These are phyloP conservation scores for Drosophila dunni DNA, from an alignment of 1,140 invertebrate species.

Conservation along the genomic window DNA sequence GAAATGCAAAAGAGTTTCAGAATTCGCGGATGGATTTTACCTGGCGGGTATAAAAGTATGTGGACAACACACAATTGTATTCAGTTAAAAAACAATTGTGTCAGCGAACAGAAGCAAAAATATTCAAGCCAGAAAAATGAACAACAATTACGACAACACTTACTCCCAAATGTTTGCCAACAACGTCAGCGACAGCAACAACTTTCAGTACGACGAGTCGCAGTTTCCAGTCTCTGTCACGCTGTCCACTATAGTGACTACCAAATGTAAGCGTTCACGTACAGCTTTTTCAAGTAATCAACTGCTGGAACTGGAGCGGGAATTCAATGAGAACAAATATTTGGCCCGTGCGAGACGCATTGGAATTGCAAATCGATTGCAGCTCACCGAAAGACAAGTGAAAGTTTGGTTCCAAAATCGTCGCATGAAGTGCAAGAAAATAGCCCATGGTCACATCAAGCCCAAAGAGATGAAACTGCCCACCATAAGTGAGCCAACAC, in stretches of 20 bases:
- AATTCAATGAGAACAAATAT: constrained; percentile 88
- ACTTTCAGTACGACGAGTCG: background rate
- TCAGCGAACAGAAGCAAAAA: constrained; percentile 44
- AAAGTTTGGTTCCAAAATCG: constrained; percentile 92
- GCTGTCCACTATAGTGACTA: background rate
- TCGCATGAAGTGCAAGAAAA: constrained; percentile 75
- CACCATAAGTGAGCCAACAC: background rate
- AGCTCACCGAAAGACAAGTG: constrained; percentile 92
- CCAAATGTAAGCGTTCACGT: constrained; percentile 84
- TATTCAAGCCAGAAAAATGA: constrained; percentile 42
- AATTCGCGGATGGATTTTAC: constrained; percentile 43
- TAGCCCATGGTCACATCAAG: constrained; percentile 30
- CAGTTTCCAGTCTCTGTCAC: background rate
- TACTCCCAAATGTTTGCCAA: constrained; percentile 15
- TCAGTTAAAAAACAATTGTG: constrained; percentile 67
- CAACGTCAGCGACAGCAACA: background rate
- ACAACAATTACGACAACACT: constrained; percentile 29
- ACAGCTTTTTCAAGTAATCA: constrained; percentile 93
- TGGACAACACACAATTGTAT: constrained; percentile 25
- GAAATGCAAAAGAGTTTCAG: constrained; percentile 16
- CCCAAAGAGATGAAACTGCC: background rate
- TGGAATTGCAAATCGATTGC: constrained; percentile 90
- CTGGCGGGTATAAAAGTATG: constrained; percentile 67
- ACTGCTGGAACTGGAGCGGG: constrained; percentile 87
- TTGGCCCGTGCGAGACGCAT: constrained; percentile 92